Conservation (phyloP, 2,113 vertebrate genomes). For the Bettongia penicillata region DNA sequence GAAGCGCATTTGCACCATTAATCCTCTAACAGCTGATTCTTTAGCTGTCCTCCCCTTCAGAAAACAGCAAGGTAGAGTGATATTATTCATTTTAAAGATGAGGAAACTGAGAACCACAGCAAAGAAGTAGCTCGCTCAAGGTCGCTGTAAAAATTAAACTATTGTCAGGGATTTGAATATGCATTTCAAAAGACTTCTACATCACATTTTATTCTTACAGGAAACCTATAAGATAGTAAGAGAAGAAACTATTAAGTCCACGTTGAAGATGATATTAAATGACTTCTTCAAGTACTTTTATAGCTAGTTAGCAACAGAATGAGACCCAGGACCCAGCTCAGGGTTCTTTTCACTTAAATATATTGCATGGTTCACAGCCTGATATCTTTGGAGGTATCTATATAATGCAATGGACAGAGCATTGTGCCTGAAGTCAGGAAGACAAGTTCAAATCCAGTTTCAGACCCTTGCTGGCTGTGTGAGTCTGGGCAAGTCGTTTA, state of each 20-base stretch:
- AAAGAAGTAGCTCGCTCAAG: no score
- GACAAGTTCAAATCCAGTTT: neutral
- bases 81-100: no score
- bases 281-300: neutral
- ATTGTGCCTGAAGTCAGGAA: neutral
- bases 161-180: neutral
- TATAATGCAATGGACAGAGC: neutral
- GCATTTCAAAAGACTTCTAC: neutral
- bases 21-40: no score
- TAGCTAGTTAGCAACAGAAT: no score
- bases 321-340: no score
- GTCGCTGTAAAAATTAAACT: neutral
- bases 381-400: neutral
- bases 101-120: no score
- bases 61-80: no score
- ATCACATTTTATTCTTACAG: neutral
- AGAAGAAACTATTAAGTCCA: no score
- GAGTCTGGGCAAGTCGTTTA: neutral
- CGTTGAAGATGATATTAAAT: neutral
- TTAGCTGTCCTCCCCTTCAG: no score
- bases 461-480: neutral
- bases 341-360: no score
- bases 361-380: neutral
- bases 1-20: no score
- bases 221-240: neutral